These are phyloP conservation scores for Apoda limacodes DNA, from an alignment of 2,888 invertebrate species.

Conservation along the genomic window DNA sequence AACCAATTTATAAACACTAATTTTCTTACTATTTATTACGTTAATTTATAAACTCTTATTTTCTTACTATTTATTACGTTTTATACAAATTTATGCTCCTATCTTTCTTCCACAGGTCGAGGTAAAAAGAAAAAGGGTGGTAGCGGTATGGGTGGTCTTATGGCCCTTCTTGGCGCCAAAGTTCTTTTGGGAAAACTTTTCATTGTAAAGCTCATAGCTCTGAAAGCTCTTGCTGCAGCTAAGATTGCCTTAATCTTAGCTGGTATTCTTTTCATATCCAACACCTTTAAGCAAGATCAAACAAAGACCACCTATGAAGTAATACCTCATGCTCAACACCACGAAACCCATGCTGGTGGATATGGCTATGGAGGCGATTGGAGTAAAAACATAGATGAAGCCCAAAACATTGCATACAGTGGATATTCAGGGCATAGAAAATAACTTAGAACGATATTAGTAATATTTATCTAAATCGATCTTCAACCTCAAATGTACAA, in stretches of 20 bases:
- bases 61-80: no score
- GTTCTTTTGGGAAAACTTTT: slow-evolving; percentile 68
- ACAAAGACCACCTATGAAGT: slow-evolving; percentile 61
- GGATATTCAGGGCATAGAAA: slow-evolving; percentile 63
- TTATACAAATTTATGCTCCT: no score
- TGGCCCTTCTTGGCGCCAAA: slow-evolving; percentile 71
- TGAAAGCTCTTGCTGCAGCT: slow-evolving; percentile 85
- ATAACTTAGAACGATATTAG: slow-evolving; percentile 13
- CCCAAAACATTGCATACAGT: slow-evolving; percentile 78
- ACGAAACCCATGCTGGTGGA: slow-evolving; percentile 62
- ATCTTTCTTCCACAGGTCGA: slow-evolving; percentile 67
- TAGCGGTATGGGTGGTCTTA: slow-evolving; percentile 75
- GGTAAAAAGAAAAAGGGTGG: slow-evolving; percentile 76
- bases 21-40: no score
- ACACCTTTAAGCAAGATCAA: slow-evolving; percentile 54
- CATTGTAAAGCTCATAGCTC: slow-evolving; percentile 82
- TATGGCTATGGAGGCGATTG: slow-evolving; percentile 52
- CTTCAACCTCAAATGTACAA: slow-evolving; percentile 52
- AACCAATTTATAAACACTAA: no score
- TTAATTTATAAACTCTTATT: no score
- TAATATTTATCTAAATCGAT: slow-evolving; percentile 2
- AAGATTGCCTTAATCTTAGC: slow-evolving; percentile 84
- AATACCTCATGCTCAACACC: slow-evolving; percentile 54
- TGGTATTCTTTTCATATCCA: slow-evolving; percentile 71
- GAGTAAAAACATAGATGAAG: slow-evolving; percentile 72